Percentiles rank a stretch among this genome's conserved stretches.
These are phyloP conservation scores for Diarsia rubi DNA, from an alignment of 2,888 invertebrate species.

Conservation along the genomic window DNA sequence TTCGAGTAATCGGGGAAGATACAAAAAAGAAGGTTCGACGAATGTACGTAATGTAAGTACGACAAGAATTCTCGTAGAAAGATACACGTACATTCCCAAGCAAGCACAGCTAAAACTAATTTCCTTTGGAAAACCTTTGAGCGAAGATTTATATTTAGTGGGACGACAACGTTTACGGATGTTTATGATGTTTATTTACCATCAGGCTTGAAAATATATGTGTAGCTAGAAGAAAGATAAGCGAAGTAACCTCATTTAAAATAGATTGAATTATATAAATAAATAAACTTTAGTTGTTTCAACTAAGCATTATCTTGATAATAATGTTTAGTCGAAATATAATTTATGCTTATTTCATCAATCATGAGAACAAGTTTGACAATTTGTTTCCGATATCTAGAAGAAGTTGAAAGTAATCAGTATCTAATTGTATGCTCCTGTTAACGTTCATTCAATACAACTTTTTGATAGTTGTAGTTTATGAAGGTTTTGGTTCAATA, in stretches of 20 bases:
- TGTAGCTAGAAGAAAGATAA: constrained; percentile 9
- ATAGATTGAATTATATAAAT: constrained; percentile 23
- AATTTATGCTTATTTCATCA: not conserved
- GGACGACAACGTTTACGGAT: constrained; percentile 25
- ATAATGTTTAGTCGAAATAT: too few species aligned
- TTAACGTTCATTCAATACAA: constrained; percentile 2
- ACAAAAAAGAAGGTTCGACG: too few species aligned
- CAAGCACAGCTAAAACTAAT: constrained; percentile 36
- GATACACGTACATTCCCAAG: constrained; percentile 1
- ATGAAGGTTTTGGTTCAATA: not conserved
- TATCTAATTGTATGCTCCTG: not conserved
- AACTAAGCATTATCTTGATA: not conserved
- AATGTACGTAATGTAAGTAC: too few species aligned
- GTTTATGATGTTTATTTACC: constrained; percentile 31
- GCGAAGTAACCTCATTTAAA: constrained; percentile 1
- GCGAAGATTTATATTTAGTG: constrained; percentile 39
- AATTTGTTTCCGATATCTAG: not conserved
- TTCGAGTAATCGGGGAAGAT: too few species aligned
- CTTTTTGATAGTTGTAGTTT: constrained; percentile 6
- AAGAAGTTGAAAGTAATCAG: not conserved
- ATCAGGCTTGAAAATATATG: constrained; percentile 20
- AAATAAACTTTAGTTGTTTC: constrained; percentile 22
- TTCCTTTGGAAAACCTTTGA: constrained; percentile 37
- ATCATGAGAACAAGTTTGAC: constrained; percentile 5
- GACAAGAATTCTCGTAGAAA: not conserved